phyloP scores from a whole-genome alignment of 2,888 invertebrate species.

The Eristalis intricaria region DNA sequence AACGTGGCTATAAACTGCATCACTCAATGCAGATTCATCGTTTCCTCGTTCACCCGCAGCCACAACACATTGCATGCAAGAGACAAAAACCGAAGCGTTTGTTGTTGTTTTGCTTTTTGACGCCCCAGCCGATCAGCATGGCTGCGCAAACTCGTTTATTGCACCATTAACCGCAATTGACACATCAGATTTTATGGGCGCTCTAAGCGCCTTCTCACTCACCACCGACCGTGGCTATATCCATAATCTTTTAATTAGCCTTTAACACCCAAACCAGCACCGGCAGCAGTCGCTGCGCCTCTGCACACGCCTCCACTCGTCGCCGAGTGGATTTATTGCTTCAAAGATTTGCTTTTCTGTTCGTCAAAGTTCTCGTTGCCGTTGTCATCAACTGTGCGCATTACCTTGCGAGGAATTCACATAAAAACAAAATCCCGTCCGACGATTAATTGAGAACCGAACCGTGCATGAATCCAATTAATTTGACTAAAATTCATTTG shows the following conservation, averaged over 20 bases:
- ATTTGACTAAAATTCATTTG: slow-evolving; percentile 48
- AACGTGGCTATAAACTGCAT: not conserved
- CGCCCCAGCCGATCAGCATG: slow-evolving; percentile 11
- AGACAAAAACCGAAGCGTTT: not conserved
- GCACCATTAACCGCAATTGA: slow-evolving; percentile 36
- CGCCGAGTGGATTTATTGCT: not conserved
- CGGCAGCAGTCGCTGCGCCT: not conserved
- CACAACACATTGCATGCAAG: not conserved
- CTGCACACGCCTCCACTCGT: not conserved
- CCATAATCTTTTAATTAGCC: slow-evolving; percentile 1
- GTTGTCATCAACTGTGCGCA: not conserved
- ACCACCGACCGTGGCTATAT: not conserved
- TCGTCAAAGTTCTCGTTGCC: not conserved
- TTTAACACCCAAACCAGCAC: not conserved
- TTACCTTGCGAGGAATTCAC: not conserved
- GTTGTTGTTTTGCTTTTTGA: not conserved
- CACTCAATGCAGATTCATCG: slow-evolving; percentile 13
- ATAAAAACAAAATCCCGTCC: too few species aligned
- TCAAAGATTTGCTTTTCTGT: too few species aligned
- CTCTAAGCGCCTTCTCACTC: slow-evolving; percentile 30
- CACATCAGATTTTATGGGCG: slow-evolving; percentile 40
- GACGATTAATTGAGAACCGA: not conserved
- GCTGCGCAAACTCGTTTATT: slow-evolving; percentile 42
- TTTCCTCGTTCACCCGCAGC: not conserved
- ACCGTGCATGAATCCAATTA: slow-evolving; percentile 39